A percentile compares a stretch with the other conserved stretches of the same genome.
Evolutionary conservation across 2,113 vertebrate genomes (phyloP).

Genomic region (Rhinichthys klamathensis): DNA sequence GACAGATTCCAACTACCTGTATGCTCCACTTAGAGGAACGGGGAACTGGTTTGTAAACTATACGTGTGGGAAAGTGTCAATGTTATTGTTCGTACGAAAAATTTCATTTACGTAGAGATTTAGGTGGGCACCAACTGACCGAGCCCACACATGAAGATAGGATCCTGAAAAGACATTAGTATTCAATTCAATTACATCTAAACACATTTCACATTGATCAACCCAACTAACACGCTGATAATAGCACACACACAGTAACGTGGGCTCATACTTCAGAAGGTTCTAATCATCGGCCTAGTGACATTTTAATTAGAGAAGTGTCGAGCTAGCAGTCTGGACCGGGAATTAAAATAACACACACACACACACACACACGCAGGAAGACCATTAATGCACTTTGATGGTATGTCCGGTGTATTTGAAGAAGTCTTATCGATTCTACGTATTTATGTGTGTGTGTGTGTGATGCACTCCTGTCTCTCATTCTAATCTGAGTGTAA

Average conservation of each 20-base stretch:
- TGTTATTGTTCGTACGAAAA: neutral
- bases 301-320: conserved; percentile 80
- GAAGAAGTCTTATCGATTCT: conserved; percentile 2
- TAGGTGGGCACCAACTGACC: neutral
- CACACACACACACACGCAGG: neutral
- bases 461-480: conserved; percentile 28
- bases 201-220: conserved; percentile 39
- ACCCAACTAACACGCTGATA: conserved; percentile 45
- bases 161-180: conserved; percentile 8
- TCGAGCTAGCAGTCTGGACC: conserved; percentile 66
- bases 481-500: conserved; percentile 28
- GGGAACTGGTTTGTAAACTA: conserved; percentile 13
- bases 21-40: neutral
- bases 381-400: conserved; percentile 41
- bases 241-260: conserved; percentile 51
- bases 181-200: conserved; percentile 38
- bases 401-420: neutral
- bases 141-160: neutral
- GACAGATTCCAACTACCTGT: neutral
- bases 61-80: neutral
- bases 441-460: conserved; percentile 1
- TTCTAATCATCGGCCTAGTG: conserved; percentile 72
- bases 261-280: conserved; percentile 68
- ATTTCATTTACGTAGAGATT: neutral
- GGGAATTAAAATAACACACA: conserved; percentile 61